Evolutionary conservation across 2,113 vertebrate genomes (phyloP), one percentile per base, ranked within the genome.

Genomic region (Burhinus oedicnemus): DNA sequence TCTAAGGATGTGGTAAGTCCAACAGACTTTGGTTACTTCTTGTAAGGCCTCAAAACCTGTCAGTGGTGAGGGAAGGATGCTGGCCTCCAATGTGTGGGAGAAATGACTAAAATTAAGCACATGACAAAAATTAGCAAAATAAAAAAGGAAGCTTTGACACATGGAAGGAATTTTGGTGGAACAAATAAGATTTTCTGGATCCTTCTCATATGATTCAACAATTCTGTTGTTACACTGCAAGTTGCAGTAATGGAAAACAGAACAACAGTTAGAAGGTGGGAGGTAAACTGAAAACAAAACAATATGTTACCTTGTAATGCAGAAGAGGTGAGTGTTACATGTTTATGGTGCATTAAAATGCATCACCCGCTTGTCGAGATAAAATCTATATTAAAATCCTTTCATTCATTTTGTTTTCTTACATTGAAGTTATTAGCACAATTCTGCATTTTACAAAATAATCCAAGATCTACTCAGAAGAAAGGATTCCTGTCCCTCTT

Each of bases 161-260:
- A 98, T 98, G 98, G 98, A 98, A 98, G 96, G 94, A 98, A 98
- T 98, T 98, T 97, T 96, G 94, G 93, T 97, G 95, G 86, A 97
- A 98, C 97, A 98, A 98, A 98, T 98, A 98, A 97, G 98, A 97
- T 96, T 90, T 97, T 97, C 96, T 96, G 94, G 93, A 95, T 97
- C 95, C 93, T 97, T 97, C 96, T 98, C 97, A 96, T 97, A 97
- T 98, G 98, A 98, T 98, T 98, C 98, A 98, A 97, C 8, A 34
- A 95, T 96, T 97, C 97, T 98, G 98, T 97, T 98, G 94, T 95
- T 98, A 93, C 77, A 44, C 85, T 97, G 94, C 74, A 97, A 96
- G 93, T n/a, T 96, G 82, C 75, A 97, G 90, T 98, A 97, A 98
- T 96, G 91, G 94, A 97, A 98, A 98, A 96, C 95, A 95, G 91